Base-by-base conservation (phyloP, 2,888 invertebrate genomes). In the Dryobota labecula region DNA sequence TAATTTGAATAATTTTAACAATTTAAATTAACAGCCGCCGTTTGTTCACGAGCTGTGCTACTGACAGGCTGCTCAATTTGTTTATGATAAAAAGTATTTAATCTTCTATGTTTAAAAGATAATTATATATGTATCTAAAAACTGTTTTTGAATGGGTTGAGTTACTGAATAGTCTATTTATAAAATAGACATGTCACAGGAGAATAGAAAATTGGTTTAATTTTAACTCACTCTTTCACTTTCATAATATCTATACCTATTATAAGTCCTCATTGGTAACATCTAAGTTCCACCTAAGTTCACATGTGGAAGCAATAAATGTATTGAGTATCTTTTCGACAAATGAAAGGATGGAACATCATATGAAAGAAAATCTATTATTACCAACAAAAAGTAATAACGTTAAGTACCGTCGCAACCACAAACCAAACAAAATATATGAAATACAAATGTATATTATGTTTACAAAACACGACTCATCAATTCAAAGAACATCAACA, bases 41-140 rank as follows among this genome's bases (percentile, higher is more conserved):
- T 82, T 79, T 78, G 33, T 82, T 82, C 4, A 18, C 20, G 38
- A 57, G 27, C 62, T 53, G 11, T 79, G 83, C 15, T 30, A 2
- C 38, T 65, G 79, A 68, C 67, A 71, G 82, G 2, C 20, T 24
- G 36, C 51, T 56, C 60, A 33, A 49, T 45, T 78, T 41, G 45
- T 58, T 70, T 56, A 66, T n/a, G 11, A 27, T 24, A n/a, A 58
- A 57, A 63, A 63, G 49, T 38, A n/a, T 30, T 38, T 27, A 41
- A 30, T 53, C 11, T n/a, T 61, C 79, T 54, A 41, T 7, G 13
- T 49, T 45, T n/a, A 24, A 60, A 64, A 18, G 0, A n/a, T 57
- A 58, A 57, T 62, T 62, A 24, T n/a, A n/a, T n/a, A n/a, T n/a
- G n/a, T n/a, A n/a, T 27, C 8, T 18, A 6, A 43, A 13, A 33